Percentiles rank a stretch among this genome's conserved stretches.
These are phyloP conservation scores for Forbesichthys agassizii DNA, from an alignment of 2,113 vertebrate species.

Conservation along the genomic window DNA sequence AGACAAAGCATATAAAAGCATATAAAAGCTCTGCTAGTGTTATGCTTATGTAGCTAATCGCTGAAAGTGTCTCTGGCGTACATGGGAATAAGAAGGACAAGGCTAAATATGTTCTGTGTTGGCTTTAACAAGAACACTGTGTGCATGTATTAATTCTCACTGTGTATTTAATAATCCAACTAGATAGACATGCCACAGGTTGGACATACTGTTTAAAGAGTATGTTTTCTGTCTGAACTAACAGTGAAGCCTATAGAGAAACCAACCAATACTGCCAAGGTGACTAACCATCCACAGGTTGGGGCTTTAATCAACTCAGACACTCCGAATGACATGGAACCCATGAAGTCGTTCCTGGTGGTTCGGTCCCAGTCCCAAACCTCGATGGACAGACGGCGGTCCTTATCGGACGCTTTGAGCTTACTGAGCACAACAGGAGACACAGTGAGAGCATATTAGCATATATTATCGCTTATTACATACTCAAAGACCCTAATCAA, in stretches of 20 bases:
- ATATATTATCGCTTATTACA: neutral
- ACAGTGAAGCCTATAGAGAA: neutral
- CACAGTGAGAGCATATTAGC: conserved; percentile 1
- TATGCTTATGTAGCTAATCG: too few species aligned
- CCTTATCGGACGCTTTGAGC: conserved; percentile 90
- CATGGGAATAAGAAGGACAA: too few species aligned
- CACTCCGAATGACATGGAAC: conserved; percentile 94
- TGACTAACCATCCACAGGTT: conserved; percentile 85
- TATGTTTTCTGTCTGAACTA: too few species aligned
- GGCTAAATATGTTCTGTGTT: neutral
- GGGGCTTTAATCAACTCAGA: conserved; percentile 94
- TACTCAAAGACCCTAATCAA: neutral
- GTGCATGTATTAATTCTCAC: too few species aligned
- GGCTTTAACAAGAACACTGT: neutral
- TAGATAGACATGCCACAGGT: too few species aligned
- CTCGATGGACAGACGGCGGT: conserved; percentile 91
- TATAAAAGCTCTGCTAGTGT: too few species aligned
- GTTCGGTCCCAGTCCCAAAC: conserved; percentile 98
- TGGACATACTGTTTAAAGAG: too few species aligned
- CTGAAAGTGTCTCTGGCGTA: neutral
- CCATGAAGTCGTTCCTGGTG: conserved; percentile 97
- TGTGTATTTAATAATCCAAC: too few species aligned
- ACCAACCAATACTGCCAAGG: neutral
- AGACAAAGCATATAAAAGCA: too few species aligned
- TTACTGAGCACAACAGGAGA: conserved; percentile 76